Evolutionary conservation across 2,888 invertebrate genomes (phyloP).

Genomic region (Conchocele bisecta): DNA sequence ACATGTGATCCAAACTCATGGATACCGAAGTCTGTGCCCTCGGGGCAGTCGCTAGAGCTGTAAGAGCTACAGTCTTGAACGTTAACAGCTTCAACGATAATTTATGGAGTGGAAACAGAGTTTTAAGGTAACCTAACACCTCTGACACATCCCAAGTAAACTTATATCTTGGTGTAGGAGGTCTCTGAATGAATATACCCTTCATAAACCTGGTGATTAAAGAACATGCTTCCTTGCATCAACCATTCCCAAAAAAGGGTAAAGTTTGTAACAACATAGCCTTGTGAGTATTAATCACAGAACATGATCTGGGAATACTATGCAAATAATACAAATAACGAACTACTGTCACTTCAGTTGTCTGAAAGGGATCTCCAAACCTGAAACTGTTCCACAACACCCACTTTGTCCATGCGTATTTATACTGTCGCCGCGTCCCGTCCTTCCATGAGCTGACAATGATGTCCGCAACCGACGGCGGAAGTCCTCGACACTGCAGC

Average conservation of each 20-base stretch:
- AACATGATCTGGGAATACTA: slow-evolving; percentile 19
- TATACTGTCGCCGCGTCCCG: slow-evolving; percentile 38
- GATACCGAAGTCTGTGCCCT: slow-evolving; percentile 18
- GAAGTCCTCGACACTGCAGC: slow-evolving; percentile 20
- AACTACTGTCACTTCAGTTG: slow-evolving; percentile 28
- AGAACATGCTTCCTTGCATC: no score
- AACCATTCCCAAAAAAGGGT: no score
- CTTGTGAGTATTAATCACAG: slow-evolving; percentile 35
- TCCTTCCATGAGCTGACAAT: slow-evolving; percentile 25
- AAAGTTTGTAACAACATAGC: no score
- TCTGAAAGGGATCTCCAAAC: slow-evolving; percentile 11
- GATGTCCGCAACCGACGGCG: background rate
- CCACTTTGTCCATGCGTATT: slow-evolving; percentile 25
- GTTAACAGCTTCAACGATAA: slow-evolving; percentile 14
- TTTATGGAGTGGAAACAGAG: background rate
- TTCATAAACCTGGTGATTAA: slow-evolving; percentile 41
- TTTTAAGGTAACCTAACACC: slow-evolving; percentile 13
- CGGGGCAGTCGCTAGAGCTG: slow-evolving; percentile 12
- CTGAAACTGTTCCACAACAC: slow-evolving; percentile 14
- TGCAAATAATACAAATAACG: slow-evolving; percentile 22
- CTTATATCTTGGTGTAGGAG: slow-evolving; percentile 20
- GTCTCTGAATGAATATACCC: slow-evolving; percentile 20
- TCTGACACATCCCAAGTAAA: slow-evolving; percentile 27
- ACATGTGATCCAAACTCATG: slow-evolving; percentile 8
- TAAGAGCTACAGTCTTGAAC: slow-evolving; percentile 21